These are phyloP conservation scores for Bombus affinis DNA, from an alignment of 1,140 invertebrate genomes.

Conservation along the genomic window DNA sequence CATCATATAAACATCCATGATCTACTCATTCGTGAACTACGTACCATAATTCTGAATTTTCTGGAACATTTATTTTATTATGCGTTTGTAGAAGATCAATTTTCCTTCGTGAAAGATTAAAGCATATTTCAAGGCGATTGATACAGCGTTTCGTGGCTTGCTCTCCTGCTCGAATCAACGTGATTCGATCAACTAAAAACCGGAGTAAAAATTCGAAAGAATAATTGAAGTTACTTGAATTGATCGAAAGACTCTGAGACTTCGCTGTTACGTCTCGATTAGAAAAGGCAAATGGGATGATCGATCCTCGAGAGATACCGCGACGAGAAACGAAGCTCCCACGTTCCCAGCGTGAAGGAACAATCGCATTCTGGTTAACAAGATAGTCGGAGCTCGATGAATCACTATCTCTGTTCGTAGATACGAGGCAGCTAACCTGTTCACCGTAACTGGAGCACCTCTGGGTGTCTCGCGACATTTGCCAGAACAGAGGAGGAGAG, in stretches of 20 bases:
- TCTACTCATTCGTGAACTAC: too few relatives aligned
- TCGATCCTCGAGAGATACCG: not conserved
- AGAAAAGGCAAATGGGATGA: too few relatives aligned
- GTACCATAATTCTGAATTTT: too few relatives aligned
- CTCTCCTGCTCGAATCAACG: too few relatives aligned
- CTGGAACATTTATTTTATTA: too few relatives aligned
- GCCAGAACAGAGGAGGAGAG: slow-evolving; percentile 24
- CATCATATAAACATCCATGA: too few relatives aligned
- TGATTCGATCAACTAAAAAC: too few relatives aligned
- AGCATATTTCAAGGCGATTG: too few relatives aligned
- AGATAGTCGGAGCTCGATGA: slow-evolving; percentile 24
- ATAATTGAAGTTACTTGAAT: not conserved
- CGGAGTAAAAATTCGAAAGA: not conserved
- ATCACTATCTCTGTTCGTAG: slow-evolving; percentile 35
- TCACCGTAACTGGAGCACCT: slow-evolving; percentile 55
- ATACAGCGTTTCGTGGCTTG: too few relatives aligned
- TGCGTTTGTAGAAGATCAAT: too few relatives aligned
- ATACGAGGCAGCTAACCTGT: slow-evolving; percentile 38
- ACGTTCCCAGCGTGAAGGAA: not conserved
- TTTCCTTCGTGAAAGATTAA: too few relatives aligned
- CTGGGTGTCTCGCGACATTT: slow-evolving; percentile 46
- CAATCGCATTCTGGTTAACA: slow-evolving; percentile 41
- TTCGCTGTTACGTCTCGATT: not conserved
- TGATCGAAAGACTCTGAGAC: too few relatives aligned
- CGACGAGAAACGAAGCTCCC: slow-evolving; percentile 2